Evolutionary conservation across 2,888 invertebrate genomes (phyloP).

Genomic region (Phyllotreta cruciferae): DNA sequence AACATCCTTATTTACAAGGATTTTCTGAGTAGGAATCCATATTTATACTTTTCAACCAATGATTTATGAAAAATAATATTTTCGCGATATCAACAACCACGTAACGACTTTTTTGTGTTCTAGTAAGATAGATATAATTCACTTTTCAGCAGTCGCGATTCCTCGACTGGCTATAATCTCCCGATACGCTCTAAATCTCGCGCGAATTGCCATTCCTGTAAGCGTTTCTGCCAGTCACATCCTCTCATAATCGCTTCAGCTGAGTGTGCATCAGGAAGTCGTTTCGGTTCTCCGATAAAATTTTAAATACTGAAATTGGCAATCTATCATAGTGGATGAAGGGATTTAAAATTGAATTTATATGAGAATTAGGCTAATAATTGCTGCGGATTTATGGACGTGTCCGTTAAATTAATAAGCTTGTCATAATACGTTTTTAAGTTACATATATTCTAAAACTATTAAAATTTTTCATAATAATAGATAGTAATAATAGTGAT

Average conservation of each 20-base stretch:
- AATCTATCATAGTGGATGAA: conserved; percentile 43
- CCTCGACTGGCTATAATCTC: conserved; percentile 21
- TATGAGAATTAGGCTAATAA: conserved; percentile 36
- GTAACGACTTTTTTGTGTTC: not conserved
- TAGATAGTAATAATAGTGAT: too few relatives aligned
- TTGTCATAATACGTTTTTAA: too few relatives aligned
- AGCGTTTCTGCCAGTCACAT: conserved; percentile 44
- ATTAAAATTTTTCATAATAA: too few relatives aligned
- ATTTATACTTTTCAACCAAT: too few relatives aligned
- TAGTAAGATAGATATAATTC: conserved; percentile 13
- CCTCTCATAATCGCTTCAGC: conserved; percentile 51
- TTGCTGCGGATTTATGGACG: conserved; percentile 23
- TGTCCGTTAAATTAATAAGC: too few relatives aligned
- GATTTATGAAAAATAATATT: too few relatives aligned
- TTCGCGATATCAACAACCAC: too few relatives aligned
- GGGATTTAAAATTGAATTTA: conserved; percentile 41
- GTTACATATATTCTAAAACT: too few relatives aligned
- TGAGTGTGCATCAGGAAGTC: conserved; percentile 41
- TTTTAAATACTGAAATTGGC: conserved; percentile 45
- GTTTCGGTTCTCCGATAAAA: conserved; percentile 38
- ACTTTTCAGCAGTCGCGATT: conserved; percentile 20
- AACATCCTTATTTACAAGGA: too few relatives aligned
- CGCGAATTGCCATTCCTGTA: conserved; percentile 16
- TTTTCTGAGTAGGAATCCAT: too few relatives aligned
- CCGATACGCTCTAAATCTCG: conserved; percentile 22